Evolutionary conservation across 2,113 vertebrate species (phyloP), one percentile per base, ranked within the genome.

Genomic region (Columbina picui): DNA sequence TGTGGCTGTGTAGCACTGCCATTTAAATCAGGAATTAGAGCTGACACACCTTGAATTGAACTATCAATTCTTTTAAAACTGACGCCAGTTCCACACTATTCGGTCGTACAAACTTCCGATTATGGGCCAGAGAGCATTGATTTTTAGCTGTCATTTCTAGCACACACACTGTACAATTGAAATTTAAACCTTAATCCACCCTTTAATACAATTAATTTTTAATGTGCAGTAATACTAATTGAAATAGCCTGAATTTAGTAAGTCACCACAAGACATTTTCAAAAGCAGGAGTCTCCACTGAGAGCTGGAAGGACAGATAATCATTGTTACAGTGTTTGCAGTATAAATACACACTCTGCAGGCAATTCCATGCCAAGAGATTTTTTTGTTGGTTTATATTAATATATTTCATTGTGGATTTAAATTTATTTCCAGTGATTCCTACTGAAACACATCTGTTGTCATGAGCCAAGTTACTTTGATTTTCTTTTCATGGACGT

Each of bases 191-290:
- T 99, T 99, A 99, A 99, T 99, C 98, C 97, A 98, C 97, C 98
- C 98, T 98, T 97, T 98, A 98, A 98, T 98, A 98, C 93, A 98
- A 99, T 99, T 99, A 99, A 99, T 99, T 99, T 99, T 99, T 99
- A 99, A 99, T 99, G 98, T 98, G 98, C 98, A 99, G 98, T 99
- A 98, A 99, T 99, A 99, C 98, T 99, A 99, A 99, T 99, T 99
- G 99, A 98, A 98, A 98, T 98, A 97, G 97, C 96, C 98, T 97
- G 98, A 98, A 99, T 99, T 99, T 99, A 98, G 98, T 98, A 98
- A 99, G 97, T 97, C 95, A 98, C 97, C 96, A 97, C 94, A 98
- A 98, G 98, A 99, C 98, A 98, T 98, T 98, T 98, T 98, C 98
- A 98, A 99, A 98, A 98, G 97, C 92, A 89, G 96, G 98, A 98